phyloP scores from a whole-genome alignment of 2,797 vertebrate genomes.

The Chrosomus eos region DNA sequence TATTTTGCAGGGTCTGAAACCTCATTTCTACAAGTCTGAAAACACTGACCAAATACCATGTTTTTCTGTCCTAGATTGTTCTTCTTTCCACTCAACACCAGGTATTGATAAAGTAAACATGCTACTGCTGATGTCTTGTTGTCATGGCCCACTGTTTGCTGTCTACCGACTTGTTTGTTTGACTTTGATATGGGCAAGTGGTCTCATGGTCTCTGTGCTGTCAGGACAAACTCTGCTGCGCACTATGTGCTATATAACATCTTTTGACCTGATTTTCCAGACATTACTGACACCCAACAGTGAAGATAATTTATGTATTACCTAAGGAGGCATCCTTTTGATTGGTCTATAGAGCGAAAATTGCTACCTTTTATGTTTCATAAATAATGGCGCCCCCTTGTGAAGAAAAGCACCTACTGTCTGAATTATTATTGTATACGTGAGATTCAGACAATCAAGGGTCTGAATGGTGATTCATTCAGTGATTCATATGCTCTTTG shows the following conservation, averaged over 20 bases:
- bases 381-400: constrained; percentile 26
- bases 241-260: neutral
- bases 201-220: neutral
- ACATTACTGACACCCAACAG: neutral
- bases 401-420: constrained; percentile 20
- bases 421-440: neutral
- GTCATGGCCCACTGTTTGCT: constrained; percentile 53
- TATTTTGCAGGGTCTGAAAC: neutral
- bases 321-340: neutral
- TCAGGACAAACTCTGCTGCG: neutral
- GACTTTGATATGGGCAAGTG: constrained; percentile 55
- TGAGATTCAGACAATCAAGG: constrained; percentile 8
- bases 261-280: neutral
- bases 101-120: constrained; percentile 55
- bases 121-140: constrained; percentile 50
- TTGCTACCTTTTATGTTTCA: neutral
- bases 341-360: neutral
- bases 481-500: neutral
- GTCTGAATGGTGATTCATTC: neutral
- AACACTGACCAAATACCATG: neutral
- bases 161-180: constrained; percentile 59
- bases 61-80: neutral
- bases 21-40: neutral
- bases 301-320: neutral
- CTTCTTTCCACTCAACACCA: neutral